These are phyloP conservation scores for Agrilus planipennis DNA, from an alignment of 1,140 invertebrate species.

Conservation along the genomic window DNA sequence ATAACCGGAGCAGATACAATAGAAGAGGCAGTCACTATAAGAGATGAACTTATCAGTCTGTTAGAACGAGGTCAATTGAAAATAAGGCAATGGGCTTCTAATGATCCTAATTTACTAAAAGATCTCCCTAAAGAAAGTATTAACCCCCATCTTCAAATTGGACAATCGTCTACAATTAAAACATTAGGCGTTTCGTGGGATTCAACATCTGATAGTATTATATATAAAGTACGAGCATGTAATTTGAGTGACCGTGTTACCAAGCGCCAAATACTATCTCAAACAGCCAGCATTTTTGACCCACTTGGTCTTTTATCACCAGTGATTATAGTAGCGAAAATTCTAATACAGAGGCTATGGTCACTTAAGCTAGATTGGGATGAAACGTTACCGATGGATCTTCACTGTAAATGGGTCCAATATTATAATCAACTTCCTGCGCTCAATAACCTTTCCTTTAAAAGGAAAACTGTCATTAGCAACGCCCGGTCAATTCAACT, in stretches of 20 bases:
- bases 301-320: slow-evolving; percentile 6
- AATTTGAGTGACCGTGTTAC: neutral
- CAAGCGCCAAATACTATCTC: slow-evolving; percentile 3
- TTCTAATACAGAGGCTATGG: slow-evolving; percentile 6
- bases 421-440: neutral
- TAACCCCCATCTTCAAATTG: neutral
- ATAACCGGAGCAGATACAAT: neutral
- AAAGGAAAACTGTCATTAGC: neutral
- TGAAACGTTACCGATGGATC: slow-evolving; percentile 1
- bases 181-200: slow-evolving; percentile 7
- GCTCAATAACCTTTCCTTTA: slow-evolving; percentile 2
- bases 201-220: neutral
- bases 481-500: neutral
- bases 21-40: neutral
- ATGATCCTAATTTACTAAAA: slow-evolving; percentile 12
- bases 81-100: slow-evolving; percentile 22
- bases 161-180: neutral
- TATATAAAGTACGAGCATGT: neutral
- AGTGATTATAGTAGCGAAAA: slow-evolving; percentile 7
- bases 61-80: slow-evolving; percentile 15
- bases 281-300: slow-evolving; percentile 5
- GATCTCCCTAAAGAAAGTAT: neutral
- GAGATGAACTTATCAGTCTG: slow-evolving; percentile 12
- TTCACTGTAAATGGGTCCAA: neutral
- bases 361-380: slow-evolving; percentile 7